phyloP scores from a whole-genome alignment of 2,888 invertebrate genomes.

The Choristoneura rosaceana region DNA sequence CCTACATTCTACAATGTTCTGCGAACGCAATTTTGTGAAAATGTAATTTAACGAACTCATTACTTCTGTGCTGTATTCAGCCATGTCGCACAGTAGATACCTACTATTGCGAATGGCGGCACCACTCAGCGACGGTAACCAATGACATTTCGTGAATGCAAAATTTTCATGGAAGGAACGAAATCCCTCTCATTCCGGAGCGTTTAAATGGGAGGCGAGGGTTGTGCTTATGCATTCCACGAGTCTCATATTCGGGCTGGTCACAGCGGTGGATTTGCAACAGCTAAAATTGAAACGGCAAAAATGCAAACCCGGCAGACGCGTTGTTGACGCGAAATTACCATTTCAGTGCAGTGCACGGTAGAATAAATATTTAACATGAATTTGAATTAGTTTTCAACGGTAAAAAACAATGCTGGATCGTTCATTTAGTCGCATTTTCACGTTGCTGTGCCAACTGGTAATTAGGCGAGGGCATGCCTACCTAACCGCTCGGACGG shows the following conservation, averaged over 20 bases:
- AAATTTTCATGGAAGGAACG: conserved; percentile 32
- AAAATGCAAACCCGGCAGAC: conserved; percentile 74
- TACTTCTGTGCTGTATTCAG: conserved; percentile 16
- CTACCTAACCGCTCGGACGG: conserved; percentile 25
- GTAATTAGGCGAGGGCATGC: conserved; percentile 25
- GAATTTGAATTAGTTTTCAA: conserved; percentile 50
- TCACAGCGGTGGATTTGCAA: conserved; percentile 47
- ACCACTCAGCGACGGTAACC: conserved; percentile 24
- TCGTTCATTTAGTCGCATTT: conserved; percentile 28
- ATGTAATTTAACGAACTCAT: conserved; percentile 29
- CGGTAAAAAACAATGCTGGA: conserved; percentile 31
- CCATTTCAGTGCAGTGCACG: conserved; percentile 75
- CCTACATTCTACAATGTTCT: conserved; percentile 49
- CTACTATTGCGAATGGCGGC: conserved; percentile 17
- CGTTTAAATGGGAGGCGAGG: conserved; percentile 26
- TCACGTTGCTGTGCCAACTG: conserved; percentile 20
- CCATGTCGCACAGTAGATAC: neutral
- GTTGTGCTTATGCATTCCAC: conserved; percentile 59
- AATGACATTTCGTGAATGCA: conserved; percentile 33
- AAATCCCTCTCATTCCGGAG: conserved; percentile 38
- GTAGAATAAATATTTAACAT: conserved; percentile 79
- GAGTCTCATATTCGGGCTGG: conserved; percentile 60
- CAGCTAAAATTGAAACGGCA: conserved; percentile 64
- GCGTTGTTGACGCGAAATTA: conserved; percentile 78
- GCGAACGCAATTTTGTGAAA: conserved; percentile 22